Conservation (phyloP, 2,797 vertebrate genomes). For the Platalea minor region DNA sequence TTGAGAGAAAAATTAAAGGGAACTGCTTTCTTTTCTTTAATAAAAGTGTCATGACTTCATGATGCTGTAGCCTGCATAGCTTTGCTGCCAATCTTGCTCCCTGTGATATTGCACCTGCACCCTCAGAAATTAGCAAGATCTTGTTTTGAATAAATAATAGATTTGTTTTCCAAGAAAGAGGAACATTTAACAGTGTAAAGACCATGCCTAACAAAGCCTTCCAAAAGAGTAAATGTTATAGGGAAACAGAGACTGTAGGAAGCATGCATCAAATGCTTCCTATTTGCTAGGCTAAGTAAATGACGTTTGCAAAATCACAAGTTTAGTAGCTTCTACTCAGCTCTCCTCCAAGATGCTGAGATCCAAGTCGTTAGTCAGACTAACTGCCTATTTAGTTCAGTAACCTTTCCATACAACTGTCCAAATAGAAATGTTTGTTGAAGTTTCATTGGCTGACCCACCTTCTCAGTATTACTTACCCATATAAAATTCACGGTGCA, state of each 20-base stretch:
- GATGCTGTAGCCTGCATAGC: not conserved
- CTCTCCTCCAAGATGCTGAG: not conserved
- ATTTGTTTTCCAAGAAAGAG: not conserved
- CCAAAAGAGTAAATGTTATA: not conserved
- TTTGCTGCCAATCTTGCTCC: not conserved
- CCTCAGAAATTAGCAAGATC: not conserved
- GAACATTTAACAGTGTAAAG: not conserved
- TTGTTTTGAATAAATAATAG: not conserved
- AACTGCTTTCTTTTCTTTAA: not conserved
- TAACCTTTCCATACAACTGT: not conserved
- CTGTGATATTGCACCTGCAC: not conserved
- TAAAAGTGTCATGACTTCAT: not conserved
- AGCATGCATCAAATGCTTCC: not conserved
- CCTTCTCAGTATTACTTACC: not conserved
- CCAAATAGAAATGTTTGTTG: not conserved
- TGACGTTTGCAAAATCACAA: not conserved
- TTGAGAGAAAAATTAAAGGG: not conserved
- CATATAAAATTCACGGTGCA: not conserved
- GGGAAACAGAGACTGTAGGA: not conserved
- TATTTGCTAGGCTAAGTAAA: not conserved
- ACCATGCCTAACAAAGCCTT: not conserved
- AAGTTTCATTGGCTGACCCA: not conserved
- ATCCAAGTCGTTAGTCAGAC: not conserved
- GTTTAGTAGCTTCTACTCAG: not conserved
- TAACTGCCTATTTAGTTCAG: not conserved